Evolutionary conservation across 1,140 invertebrate species (phyloP).

Genomic region (Oryctes rhinoceros): DNA sequence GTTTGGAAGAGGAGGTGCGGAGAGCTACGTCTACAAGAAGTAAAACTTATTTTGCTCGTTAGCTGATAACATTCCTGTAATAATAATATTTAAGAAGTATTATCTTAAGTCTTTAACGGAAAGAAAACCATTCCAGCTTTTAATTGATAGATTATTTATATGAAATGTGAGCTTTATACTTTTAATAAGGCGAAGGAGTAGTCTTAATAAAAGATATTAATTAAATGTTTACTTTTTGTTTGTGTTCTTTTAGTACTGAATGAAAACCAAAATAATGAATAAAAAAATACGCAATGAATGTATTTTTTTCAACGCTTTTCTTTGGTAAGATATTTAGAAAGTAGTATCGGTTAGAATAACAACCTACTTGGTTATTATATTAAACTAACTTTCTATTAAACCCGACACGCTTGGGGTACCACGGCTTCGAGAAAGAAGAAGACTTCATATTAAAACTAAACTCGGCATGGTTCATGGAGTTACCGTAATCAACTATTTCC

Average conservation of each 20-base stretch:
- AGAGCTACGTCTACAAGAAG: slow-evolving; percentile 72
- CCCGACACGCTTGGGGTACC: too few relatives aligned
- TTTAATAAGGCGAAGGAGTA: neutral
- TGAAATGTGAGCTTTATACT: neutral
- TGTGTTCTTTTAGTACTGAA: neutral
- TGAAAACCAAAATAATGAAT: too few relatives aligned
- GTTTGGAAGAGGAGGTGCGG: slow-evolving; percentile 65
- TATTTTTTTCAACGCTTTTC: too few relatives aligned
- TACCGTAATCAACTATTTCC: too few relatives aligned
- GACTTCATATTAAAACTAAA: too few relatives aligned
- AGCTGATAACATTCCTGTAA: slow-evolving; percentile 12
- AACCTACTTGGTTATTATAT: too few relatives aligned
- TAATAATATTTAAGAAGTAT: slow-evolving; percentile 23
- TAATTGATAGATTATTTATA: slow-evolving; percentile 17
- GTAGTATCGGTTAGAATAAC: too few relatives aligned
- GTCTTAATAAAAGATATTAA: neutral
- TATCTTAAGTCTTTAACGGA: slow-evolving; percentile 7
- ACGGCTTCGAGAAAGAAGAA: too few relatives aligned
- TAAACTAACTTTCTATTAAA: too few relatives aligned
- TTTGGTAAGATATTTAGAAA: too few relatives aligned
- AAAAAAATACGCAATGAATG: too few relatives aligned
- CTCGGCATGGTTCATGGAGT: too few relatives aligned
- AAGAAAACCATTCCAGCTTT: neutral
- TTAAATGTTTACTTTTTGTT: neutral
- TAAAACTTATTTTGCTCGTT: slow-evolving; percentile 43